Percentiles rank a stretch among this genome's conserved stretches.
phyloP scores from a whole-genome alignment of 2,888 invertebrate genomes.

The Leistus spinibarbis region DNA sequence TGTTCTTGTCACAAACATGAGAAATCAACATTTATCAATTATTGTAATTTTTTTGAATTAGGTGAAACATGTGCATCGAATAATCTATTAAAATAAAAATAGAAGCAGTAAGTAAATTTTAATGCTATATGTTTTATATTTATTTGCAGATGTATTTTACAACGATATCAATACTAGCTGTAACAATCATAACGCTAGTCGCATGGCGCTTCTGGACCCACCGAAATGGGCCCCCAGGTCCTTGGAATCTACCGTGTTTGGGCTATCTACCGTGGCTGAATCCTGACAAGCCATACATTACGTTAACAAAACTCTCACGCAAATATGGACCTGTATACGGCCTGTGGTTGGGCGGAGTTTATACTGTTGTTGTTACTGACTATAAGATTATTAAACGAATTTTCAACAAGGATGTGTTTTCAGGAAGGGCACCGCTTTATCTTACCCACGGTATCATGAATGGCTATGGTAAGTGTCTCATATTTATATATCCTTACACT shows the following conservation, averaged over 20 bases:
- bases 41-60: too few relatives aligned
- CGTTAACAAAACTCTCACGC: constrained; percentile 68
- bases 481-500: background rate
- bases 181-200: constrained; percentile 47
- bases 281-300: constrained; percentile 70
- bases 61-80: too few relatives aligned
- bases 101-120: background rate
- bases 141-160: constrained; percentile 19
- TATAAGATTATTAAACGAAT: constrained; percentile 73
- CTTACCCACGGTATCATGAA: constrained; percentile 87
- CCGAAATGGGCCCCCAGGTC: constrained; percentile 74
- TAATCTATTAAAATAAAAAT: too few relatives aligned
- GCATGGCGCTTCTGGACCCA: constrained; percentile 53
- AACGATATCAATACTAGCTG: background rate
- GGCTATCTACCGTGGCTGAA: constrained; percentile 81
- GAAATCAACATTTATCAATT: too few relatives aligned
- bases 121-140: background rate
- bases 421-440: constrained; percentile 81
- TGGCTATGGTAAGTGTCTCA: constrained; percentile 74
- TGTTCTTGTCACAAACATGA: too few relatives aligned
- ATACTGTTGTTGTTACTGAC: constrained; percentile 79
- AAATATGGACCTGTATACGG: constrained; percentile 78
- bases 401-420: constrained; percentile 72
- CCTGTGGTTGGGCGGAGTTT: constrained; percentile 74
- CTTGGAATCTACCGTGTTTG: constrained; percentile 76